Evolutionary conservation across 2,797 vertebrate species (phyloP), one percentile per base, ranked within the genome.

Genomic region (Geotria australis): DNA sequence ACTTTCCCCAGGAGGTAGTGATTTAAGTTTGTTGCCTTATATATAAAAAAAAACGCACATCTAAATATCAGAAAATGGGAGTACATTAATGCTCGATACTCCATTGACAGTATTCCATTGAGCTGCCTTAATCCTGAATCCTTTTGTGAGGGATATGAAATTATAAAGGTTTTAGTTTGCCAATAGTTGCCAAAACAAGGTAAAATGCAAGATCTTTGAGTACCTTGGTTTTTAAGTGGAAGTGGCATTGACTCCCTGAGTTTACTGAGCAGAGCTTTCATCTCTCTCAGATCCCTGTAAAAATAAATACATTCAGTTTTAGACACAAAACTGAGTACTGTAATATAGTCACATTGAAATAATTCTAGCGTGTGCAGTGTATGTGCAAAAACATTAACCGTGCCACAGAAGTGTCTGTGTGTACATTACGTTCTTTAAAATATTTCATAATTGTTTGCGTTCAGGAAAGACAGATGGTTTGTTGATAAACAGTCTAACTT

Each of bases 161-260:
- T 38, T 38, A 38, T 38, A 38, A 38, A 38, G 24, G 24, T 38
- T 38, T 38, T 38, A 38, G 24, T 38, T 38, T 38, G 24, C 24
- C 24, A 38, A 38, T 38, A 38, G 38, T 38, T 38, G 24, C 24
- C 24, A 38, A 38, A 38, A 38, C 24, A 38, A 38, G 24, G 24
- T 38, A 38, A 38, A 38, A 38, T 38, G 24, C 5, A 38, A 38
- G 24, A 38, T 38, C 24, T 38, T 38, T 38, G 24, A 38, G 24
- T 38, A 89, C 88, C 88, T 85, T 96, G 88, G 72, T 93, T 96
- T 78, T 96, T 96, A 75, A 96, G 61, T 70, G 88, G 88, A 77
- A 96, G 84, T 85, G 88, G 88, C 88, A 96, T 94, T 66, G 85
- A 88, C 75, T 94, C 88, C 88, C 88, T 96, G 84, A 96, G 86